Evolutionary conservation across 2,888 invertebrate genomes (phyloP).

Genomic region (Heteromurus nitidus): DNA sequence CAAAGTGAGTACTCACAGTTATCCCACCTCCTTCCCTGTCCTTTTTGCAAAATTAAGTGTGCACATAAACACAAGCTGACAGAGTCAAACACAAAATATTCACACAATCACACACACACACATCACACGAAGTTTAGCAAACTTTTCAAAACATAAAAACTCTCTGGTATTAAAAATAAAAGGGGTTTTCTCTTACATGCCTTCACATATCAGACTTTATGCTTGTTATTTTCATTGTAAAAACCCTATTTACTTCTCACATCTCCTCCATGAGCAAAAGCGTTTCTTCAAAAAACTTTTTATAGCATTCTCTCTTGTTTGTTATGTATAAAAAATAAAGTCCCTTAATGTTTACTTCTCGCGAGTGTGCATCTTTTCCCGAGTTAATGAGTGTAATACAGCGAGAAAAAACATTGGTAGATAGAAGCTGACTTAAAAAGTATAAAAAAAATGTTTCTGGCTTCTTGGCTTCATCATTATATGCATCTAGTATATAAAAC

Average conservation of each 20-base stretch:
- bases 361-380: neutral
- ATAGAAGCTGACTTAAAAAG: too few species aligned
- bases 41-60: neutral
- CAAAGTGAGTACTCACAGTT: neutral
- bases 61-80: neutral
- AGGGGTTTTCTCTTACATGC: neutral
- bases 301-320: too few species aligned
- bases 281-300: too few species aligned
- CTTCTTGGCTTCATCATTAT: neutral
- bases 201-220: neutral
- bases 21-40: neutral
- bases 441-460: neutral
- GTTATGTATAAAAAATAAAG: too few species aligned
- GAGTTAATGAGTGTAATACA: neutral
- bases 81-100: neutral
- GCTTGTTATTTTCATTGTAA: too few species aligned
- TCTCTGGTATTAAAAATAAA: neutral
- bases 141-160: neutral
- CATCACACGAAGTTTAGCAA: neutral
- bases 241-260: too few species aligned
- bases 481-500: neutral
- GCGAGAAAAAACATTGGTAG: neutral
- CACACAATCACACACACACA: neutral
- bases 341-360: too few species aligned
- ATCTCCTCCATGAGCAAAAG: too few species aligned